phyloP scores from a whole-genome alignment of 2,797 vertebrate genomes.

The Lacerta agilis region DNA sequence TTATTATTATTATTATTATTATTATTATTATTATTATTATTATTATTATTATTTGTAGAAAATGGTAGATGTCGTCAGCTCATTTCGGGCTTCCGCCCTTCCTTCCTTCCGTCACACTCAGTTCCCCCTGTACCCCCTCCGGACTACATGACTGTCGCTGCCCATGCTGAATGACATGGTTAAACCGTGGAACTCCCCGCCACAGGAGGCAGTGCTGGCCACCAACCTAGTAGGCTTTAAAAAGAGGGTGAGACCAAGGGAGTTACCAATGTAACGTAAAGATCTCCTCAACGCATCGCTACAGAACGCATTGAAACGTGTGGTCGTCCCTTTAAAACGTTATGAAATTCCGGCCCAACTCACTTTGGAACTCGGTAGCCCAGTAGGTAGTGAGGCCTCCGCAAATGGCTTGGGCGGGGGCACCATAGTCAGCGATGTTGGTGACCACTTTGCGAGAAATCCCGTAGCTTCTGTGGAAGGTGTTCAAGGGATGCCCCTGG shows the following conservation, averaged over 20 bases:
- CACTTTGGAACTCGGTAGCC: conserved; percentile 40
- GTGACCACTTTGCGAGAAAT: conserved; percentile 33
- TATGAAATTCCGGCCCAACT: background rate
- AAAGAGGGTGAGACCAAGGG: background rate
- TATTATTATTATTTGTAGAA: too few species aligned
- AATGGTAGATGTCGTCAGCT: too few species aligned
- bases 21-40: too few species aligned
- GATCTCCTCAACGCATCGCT: background rate
- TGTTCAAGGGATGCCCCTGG: conserved; percentile 18
- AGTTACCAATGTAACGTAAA: background rate
- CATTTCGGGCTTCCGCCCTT: background rate
- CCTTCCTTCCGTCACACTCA: background rate
- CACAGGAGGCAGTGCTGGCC: too few species aligned
- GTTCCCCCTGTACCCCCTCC: rapidly evolving
- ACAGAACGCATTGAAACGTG: background rate
- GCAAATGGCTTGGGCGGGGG: conserved; percentile 36
- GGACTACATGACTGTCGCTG: background rate
- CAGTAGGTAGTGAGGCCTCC: conserved; percentile 51
- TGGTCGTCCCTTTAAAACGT: background rate
- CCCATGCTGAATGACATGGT: background rate
- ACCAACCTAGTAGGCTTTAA: too few species aligned
- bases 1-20: too few species aligned
- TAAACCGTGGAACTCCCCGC: too few species aligned
- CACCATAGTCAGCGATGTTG: conserved; percentile 25
- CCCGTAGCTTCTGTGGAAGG: conserved; percentile 39